Conservation (phyloP, 1,140 invertebrate genomes). For the Caligus rogercresseyi region DNA sequence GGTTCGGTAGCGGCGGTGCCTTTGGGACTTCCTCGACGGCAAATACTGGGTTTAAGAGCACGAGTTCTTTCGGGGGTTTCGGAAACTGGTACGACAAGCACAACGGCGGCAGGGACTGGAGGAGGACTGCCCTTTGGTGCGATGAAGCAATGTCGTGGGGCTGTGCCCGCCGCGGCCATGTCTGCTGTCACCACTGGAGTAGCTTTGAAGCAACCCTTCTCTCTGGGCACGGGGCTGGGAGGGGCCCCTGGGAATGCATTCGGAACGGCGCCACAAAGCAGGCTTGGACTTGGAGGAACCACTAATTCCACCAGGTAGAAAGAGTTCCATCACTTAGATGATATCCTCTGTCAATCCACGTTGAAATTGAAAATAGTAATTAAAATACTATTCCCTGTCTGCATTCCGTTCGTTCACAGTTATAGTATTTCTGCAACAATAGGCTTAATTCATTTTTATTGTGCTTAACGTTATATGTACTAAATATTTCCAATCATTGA, state of each 20-base stretch:
- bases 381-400: too few relatives aligned
- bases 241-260: background rate
- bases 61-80: too few relatives aligned
- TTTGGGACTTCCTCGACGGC: too few relatives aligned
- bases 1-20: background rate
- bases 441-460: too few relatives aligned
- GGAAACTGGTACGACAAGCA: background rate
- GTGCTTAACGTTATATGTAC: too few relatives aligned
- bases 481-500: too few relatives aligned
- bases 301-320: background rate
- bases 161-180: background rate
- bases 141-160: background rate
- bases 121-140: background rate
- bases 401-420: too few relatives aligned
- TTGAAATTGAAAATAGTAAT: too few relatives aligned
- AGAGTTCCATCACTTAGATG: too few relatives aligned
- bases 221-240: background rate
- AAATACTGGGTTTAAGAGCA: too few relatives aligned
- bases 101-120: background rate
- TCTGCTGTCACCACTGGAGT: background rate
- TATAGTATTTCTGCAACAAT: too few relatives aligned
- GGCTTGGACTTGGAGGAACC: background rate
- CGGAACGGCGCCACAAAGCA: background rate
- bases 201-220: background rate
- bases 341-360: too few relatives aligned